Conservation (phyloP, 2,797 vertebrate species). For the Acanthornis magna region DNA sequence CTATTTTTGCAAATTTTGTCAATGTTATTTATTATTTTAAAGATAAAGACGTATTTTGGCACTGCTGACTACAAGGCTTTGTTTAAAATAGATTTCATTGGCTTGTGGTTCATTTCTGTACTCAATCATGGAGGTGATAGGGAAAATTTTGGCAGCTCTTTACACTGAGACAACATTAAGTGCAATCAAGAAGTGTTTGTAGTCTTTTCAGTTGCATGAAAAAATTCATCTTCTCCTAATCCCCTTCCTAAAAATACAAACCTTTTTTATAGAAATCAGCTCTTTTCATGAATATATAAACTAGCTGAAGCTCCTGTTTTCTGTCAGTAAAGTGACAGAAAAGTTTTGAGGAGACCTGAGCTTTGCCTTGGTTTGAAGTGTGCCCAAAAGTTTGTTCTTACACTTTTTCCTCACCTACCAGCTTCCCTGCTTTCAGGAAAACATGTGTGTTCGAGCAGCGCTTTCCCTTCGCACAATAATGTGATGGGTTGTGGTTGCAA, state of each 20-base stretch:
- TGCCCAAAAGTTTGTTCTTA: not conserved
- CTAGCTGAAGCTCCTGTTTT: not conserved
- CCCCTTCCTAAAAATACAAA: not conserved
- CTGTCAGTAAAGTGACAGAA: not conserved
- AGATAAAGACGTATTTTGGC: conserved; percentile 38
- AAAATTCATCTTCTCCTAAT: conserved; percentile 7
- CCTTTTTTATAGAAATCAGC: not conserved
- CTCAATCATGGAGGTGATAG: conserved; percentile 25
- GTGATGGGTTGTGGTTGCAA: not conserved
- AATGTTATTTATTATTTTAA: conserved; percentile 53
- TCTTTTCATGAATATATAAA: not conserved
- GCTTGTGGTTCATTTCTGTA: conserved; percentile 17
- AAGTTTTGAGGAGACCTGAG: not conserved
- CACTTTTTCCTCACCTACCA: not conserved
- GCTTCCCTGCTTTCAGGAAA: not conserved
- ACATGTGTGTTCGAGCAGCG: accelerated
- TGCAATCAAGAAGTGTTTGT: conserved; percentile 26
- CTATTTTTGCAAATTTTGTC: conserved; percentile 24
- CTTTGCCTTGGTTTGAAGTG: not conserved
- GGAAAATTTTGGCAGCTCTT: conserved; percentile 33
- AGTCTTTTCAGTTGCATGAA: conserved; percentile 8
- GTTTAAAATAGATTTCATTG: conserved; percentile 54
- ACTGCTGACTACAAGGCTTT: conserved; percentile 13
- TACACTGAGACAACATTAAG: conserved; percentile 11
- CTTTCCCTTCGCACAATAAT: not conserved